A percentile compares a stretch with the other conserved stretches of the same genome.
These are phyloP conservation scores for Ectemnius continuus DNA, from an alignment of 2,888 invertebrate genomes.

Conservation along the genomic window DNA sequence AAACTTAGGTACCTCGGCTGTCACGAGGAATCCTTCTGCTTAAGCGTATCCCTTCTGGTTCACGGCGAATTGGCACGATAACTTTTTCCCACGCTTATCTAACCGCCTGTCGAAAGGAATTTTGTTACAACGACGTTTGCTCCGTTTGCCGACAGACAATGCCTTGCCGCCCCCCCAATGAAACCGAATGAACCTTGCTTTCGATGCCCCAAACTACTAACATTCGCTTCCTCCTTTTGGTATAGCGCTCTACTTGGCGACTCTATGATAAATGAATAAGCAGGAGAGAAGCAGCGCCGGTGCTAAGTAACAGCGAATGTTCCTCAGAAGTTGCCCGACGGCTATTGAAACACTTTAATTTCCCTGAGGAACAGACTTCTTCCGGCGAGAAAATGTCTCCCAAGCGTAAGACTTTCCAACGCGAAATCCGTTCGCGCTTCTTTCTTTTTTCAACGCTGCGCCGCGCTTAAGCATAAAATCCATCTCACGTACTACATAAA, in stretches of 20 bases:
- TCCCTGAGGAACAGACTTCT: constrained; percentile 29
- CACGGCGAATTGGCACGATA: background rate
- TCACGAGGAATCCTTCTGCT: constrained; percentile 21
- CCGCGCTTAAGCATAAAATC: too few relatives aligned
- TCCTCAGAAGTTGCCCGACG: constrained; percentile 28
- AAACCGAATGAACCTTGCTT: too few relatives aligned
- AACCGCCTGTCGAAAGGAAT: too few relatives aligned
- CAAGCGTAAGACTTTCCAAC: constrained; percentile 17
- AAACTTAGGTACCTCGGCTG: constrained; percentile 18
- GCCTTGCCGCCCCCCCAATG: too few relatives aligned
- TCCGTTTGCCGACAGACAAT: too few relatives aligned
- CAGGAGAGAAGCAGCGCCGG: constrained; percentile 10
- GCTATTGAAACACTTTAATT: constrained; percentile 47
- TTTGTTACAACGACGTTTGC: too few relatives aligned
- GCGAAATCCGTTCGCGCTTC: constrained; percentile 35
- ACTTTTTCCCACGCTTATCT: too few relatives aligned
- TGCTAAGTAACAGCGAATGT: constrained; percentile 28
- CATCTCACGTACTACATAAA: too few relatives aligned
- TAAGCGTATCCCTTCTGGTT: background rate
- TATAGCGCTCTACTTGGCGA: too few relatives aligned
- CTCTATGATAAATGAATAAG: background rate
- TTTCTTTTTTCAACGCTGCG: background rate
- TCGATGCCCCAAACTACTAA: too few relatives aligned
- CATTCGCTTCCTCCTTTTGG: too few relatives aligned
- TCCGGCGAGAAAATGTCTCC: background rate